Evolutionary conservation across 2,113 vertebrate species (phyloP).

Genomic region (Pseudorectes ferrugineus): DNA sequence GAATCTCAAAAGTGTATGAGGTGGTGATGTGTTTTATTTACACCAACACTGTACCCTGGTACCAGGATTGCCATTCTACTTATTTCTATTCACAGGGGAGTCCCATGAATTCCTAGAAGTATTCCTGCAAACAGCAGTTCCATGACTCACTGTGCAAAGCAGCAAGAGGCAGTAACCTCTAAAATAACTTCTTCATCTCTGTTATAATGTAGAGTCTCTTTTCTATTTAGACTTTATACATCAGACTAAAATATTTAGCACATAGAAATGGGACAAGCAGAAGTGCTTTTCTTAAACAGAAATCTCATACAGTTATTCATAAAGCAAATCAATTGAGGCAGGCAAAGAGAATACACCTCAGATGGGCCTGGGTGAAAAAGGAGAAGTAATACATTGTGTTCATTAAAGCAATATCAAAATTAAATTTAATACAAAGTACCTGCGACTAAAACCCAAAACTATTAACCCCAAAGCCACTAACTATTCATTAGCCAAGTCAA

Average conservation of each 20-base stretch:
- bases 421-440: slow-evolving; percentile 72
- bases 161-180: background rate
- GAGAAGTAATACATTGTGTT: slow-evolving; percentile 51
- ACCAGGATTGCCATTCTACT: background rate
- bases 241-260: background rate
- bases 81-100: background rate
- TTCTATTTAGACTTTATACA: background rate
- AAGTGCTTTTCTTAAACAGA: slow-evolving; percentile 29
- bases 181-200: background rate
- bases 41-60: background rate
- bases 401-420: slow-evolving; percentile 67
- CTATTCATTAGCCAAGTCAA: slow-evolving; percentile 78
- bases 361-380: background rate
- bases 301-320: slow-evolving; percentile 28
- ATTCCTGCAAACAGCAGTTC: background rate
- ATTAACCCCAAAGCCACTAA: slow-evolving; percentile 76
- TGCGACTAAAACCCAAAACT: slow-evolving; percentile 68
- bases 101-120: background rate
- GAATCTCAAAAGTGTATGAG: background rate
- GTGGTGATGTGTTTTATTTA: background rate
- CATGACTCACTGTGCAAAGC: background rate
- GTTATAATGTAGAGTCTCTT: background rate
- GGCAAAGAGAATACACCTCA: slow-evolving; percentile 36
- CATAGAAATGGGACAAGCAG: background rate
- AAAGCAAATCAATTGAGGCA: slow-evolving; percentile 25